phyloP scores from a whole-genome alignment of 2,113 vertebrate species.

The Elephantulus edwardii region DNA sequence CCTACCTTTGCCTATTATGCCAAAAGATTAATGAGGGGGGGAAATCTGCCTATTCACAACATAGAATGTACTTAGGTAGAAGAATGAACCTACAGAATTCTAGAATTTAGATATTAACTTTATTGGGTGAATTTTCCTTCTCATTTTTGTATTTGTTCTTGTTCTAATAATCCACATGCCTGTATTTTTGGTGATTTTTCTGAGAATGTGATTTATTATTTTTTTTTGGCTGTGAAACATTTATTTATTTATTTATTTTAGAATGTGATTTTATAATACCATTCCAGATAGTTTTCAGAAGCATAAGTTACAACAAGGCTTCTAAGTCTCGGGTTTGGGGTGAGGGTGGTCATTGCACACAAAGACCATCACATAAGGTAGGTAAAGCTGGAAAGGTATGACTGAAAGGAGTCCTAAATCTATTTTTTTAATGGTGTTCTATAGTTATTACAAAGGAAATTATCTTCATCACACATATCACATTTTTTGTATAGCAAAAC shows the following conservation, averaged over 20 bases:
- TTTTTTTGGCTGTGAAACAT: too few relatives aligned
- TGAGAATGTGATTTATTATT: too few relatives aligned
- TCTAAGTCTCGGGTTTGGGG: neutral
- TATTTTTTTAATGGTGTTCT: neutral
- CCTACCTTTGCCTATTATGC: conserved; percentile 1
- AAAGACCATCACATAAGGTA: neutral
- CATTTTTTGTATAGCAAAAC: conserved; percentile 54
- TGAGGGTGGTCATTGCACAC: neutral
- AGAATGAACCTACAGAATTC: neutral
- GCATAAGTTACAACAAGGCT: neutral
- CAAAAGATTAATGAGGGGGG: neutral
- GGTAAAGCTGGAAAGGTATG: neutral
- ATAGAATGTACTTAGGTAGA: neutral
- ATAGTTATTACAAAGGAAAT: conserved; percentile 41
- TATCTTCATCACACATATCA: neutral
- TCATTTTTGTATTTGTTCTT: neutral
- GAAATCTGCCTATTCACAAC: neutral
- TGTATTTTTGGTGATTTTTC: neutral
- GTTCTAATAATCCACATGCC: neutral
- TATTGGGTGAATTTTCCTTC: neutral
- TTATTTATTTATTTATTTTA: too few relatives aligned
- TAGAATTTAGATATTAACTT: conserved; percentile 9
- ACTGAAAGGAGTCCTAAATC: neutral
- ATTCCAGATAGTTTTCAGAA: neutral
- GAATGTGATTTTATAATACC: neutral